These are phyloP conservation scores for Latrodectus elegans DNA, from an alignment of 2,888 invertebrate genomes.

Conservation along the genomic window DNA sequence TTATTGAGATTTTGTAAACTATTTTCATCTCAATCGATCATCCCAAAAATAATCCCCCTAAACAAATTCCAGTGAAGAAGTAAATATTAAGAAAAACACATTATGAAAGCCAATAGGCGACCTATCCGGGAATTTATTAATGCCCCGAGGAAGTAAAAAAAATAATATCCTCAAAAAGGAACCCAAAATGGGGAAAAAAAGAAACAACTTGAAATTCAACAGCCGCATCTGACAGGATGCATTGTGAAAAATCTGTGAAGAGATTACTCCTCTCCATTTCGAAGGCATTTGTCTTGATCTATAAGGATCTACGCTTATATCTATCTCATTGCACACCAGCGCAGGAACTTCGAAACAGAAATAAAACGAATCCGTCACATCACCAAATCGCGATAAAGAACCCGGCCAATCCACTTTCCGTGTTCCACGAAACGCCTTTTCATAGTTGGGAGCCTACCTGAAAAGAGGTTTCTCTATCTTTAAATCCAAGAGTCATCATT, in stretches of 20 bases:
- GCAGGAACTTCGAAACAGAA: conserved; percentile 23
- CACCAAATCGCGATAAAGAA: conserved; percentile 40
- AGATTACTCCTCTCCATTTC: conserved; percentile 26
- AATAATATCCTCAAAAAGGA: not conserved
- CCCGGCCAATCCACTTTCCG: conserved; percentile 54
- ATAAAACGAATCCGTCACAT: conserved; percentile 52
- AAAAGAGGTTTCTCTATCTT: conserved; percentile 48
- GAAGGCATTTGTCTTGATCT: conserved; percentile 62
- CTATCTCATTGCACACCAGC: conserved; percentile 16
- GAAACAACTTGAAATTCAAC: conserved; percentile 3
- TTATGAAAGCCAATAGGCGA: no score
- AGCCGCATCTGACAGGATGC: conserved; percentile 35
- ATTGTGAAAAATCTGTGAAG: conserved; percentile 16
- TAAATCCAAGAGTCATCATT: conserved; percentile 63
- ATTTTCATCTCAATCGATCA: no score
- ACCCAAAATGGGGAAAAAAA: not conserved
- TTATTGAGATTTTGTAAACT: no score
- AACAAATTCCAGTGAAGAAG: no score
- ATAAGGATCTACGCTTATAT: conserved; percentile 34
- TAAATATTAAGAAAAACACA: no score
- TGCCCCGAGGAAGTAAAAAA: not conserved
- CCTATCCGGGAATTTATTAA: no score
- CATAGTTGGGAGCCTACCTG: conserved; percentile 15
- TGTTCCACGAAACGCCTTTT: conserved; percentile 27
- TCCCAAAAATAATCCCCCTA: no score